Evolutionary conservation across 2,113 vertebrate species (phyloP).

Genomic region (Diadophis punctatus): DNA sequence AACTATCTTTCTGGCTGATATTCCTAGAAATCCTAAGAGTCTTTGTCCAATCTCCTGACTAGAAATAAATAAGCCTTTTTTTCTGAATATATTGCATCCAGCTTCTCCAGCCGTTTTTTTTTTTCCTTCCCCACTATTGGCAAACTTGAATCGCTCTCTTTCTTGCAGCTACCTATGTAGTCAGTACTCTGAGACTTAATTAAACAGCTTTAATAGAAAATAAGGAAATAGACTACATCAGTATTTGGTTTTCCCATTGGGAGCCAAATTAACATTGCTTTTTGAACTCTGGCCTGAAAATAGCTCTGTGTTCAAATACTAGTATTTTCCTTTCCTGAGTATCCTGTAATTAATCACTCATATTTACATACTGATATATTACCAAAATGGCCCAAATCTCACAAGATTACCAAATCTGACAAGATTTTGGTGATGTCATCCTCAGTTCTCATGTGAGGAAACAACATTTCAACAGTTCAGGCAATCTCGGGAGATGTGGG

Average conservation of each 20-base stretch:
- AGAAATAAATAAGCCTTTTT: conserved; percentile 25
- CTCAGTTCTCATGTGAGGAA: background rate
- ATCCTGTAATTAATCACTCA: background rate
- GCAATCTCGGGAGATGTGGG: background rate
- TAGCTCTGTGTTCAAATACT: background rate
- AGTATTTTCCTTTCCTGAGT: background rate
- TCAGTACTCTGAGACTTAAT: conserved; percentile 12
- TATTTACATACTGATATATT: background rate
- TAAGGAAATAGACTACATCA: background rate
- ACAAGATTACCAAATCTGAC: background rate
- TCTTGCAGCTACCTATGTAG: conserved; percentile 17
- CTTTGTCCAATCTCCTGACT: conserved; percentile 25
- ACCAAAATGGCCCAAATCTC: background rate
- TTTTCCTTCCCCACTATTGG: conserved; percentile 23
- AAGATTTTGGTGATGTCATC: background rate
- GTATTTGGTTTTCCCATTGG: background rate
- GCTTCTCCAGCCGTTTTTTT: conserved; percentile 4
- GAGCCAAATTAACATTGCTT: background rate
- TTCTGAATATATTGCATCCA: conserved; percentile 1
- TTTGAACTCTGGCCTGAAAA: background rate
- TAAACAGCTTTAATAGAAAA: background rate
- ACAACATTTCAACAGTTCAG: background rate
- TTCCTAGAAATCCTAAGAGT: conserved; percentile 20
- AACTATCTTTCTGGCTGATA: conserved; percentile 42
- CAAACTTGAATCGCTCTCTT: conserved; percentile 21